phyloP scores from a whole-genome alignment of 2,797 vertebrate genomes.

The Lemur catta region DNA sequence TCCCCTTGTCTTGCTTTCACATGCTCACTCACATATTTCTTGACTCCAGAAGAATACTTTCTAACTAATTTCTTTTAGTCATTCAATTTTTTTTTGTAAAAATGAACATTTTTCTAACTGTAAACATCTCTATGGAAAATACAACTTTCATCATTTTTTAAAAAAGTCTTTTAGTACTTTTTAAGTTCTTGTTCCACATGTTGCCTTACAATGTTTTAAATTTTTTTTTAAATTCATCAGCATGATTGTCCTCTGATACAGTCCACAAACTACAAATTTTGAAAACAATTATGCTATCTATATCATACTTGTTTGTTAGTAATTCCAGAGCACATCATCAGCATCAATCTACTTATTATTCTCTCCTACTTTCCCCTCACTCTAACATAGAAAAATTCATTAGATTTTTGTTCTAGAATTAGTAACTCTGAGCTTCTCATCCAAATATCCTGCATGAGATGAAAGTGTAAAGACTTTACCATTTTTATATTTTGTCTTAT shows the following conservation, averaged over 20 bases:
- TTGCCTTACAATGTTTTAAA: neutral
- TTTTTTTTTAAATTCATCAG: neutral
- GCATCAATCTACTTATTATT: neutral
- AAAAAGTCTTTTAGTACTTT: too few species aligned
- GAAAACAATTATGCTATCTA: neutral
- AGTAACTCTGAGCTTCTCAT: neutral
- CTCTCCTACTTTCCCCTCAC: too few species aligned
- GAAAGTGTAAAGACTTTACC: neutral
- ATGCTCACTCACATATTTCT: neutral
- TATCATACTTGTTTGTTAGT: neutral
- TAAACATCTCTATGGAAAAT: neutral
- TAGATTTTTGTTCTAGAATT: neutral
- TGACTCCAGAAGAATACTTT: neutral
- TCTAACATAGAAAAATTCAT: neutral
- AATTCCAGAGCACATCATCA: neutral
- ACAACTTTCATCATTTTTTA: neutral
- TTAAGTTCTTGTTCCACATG: neutral
- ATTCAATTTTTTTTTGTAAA: neutral
- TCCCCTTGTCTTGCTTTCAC: neutral
- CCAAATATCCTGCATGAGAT: neutral
- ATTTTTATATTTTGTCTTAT: neutral
- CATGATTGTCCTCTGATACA: neutral
- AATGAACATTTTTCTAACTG: neutral
- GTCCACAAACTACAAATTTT: neutral
- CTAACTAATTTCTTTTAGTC: neutral